A percentile compares a stretch with the other conserved stretches of the same genome.
Evolutionary conservation across 2,113 vertebrate species (phyloP).

Genomic region (Tor tambroides): DNA sequence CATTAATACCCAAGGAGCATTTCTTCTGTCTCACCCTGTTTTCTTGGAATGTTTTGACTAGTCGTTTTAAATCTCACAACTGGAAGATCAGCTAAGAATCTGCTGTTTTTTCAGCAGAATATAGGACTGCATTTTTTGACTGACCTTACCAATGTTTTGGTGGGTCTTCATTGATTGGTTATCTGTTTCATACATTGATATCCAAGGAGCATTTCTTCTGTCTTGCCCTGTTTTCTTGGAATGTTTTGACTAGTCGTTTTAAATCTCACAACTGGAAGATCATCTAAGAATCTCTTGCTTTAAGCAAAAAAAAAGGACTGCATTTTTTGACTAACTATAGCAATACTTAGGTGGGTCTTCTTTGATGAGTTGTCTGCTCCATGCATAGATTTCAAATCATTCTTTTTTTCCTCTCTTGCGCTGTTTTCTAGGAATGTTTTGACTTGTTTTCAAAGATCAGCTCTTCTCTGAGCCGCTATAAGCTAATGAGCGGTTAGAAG

Average conservation of each 20-base stretch:
- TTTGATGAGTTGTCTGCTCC: not conserved
- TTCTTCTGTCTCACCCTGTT: not conserved
- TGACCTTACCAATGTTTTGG: not conserved
- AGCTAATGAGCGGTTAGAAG: constrained; percentile 14
- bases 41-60: constrained; percentile 34
- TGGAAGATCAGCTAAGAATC: not conserved
- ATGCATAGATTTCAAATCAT: not conserved
- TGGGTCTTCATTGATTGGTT: not conserved
- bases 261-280: no score
- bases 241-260: constrained; percentile 26
- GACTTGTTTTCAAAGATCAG: constrained; percentile 12
- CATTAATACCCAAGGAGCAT: not conserved
- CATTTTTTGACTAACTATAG: not conserved
- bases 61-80: constrained; percentile 35
- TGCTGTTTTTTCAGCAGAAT: not conserved
- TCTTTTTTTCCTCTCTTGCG: not conserved
- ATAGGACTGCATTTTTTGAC: not conserved
- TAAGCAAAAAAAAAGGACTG: not conserved
- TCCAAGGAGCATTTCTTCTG: not conserved
- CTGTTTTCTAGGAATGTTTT: constrained; percentile 28
- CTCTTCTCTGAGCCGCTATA: not conserved
- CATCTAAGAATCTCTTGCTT: no score
- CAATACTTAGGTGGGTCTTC: not conserved
- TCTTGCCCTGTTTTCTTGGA: not conserved
- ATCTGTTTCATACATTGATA: not conserved